Base-by-base conservation (phyloP, 35 echinoderm and acorn worm genomes). In the Patiria miniata region DNA sequence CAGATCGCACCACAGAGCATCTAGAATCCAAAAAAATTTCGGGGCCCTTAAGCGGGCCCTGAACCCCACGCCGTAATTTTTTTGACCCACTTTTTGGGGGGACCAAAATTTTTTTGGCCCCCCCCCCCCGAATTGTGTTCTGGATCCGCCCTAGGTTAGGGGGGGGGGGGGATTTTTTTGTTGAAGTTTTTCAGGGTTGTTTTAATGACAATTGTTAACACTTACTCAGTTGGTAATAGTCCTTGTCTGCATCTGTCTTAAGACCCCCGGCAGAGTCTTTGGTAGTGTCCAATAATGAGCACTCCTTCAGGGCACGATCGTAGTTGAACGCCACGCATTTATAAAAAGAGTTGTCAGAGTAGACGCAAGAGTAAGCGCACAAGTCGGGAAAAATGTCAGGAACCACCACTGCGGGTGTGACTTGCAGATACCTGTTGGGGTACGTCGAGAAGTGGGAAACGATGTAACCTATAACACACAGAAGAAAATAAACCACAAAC, bases 261-360 rank as follows among this genome's bases (percentile, higher is more conserved):
- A 87, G 68, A 16, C 61, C 54, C 1, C 52, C 82, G 9, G 82
- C 89, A 51, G 81, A 59, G 77, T 86, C 88, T 34, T 87, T 88
- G 39, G 79, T 88, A 7, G 53, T 78, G 36, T 87, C 84, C 69
- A 89, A 94, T 19, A 97, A 55, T 14, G 79, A 68, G 39, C 95
- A 97, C 26, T 83, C 86, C 80, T 83, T 86, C 37, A 30, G 85
- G 40, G 40, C 51, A 17, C 61, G 81, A 53, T 94, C 73, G 68
- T 94, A 97, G 44, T 97, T 89, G 82, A 97, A 97, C 2, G 95
- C 93, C 21, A 84, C 32, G 60, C 95, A 97, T 12, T 47, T 47
- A 12, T 47, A 34, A 61, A 85, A 91, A 94, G 19, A 30, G 29
- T 47, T 0, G 89, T 94, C 28, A 86, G 61, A 21, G 73, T 30